Evolutionary conservation across 2,888 invertebrate genomes (phyloP).

Genomic region (Maniola hyperantus): DNA sequence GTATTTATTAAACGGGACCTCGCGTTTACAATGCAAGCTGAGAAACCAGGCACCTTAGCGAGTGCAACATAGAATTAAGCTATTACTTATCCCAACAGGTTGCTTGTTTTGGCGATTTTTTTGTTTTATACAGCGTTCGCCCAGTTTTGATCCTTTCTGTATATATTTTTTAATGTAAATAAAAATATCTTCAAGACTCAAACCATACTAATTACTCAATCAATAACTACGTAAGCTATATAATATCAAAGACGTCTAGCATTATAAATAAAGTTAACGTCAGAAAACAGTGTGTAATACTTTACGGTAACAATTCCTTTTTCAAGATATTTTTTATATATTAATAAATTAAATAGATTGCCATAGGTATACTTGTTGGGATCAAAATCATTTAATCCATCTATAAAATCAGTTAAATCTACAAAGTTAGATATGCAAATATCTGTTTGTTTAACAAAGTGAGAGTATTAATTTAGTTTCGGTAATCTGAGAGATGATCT

Average conservation of each 20-base stretch:
- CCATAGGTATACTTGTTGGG: constrained; percentile 33
- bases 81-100: constrained; percentile 76
- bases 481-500: constrained; percentile 68
- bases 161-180: constrained; percentile 5
- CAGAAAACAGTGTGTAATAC: background rate
- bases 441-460: constrained; percentile 74
- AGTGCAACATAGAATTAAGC: constrained; percentile 76
- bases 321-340: no score
- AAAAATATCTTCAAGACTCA: background rate
- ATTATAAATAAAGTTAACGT: background rate
- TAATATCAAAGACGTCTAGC: no score
- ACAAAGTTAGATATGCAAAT: constrained; percentile 73
- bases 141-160: constrained; percentile 37
- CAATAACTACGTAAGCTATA: no score
- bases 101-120: constrained; percentile 60
- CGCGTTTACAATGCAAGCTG: constrained; percentile 58
- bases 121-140: constrained; percentile 23
- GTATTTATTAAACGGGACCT: constrained; percentile 61
- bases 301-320: no score
- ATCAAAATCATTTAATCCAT: constrained; percentile 53
- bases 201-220: background rate
- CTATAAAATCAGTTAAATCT: constrained; percentile 49
- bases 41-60: constrained; percentile 74
- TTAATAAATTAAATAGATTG: no score
- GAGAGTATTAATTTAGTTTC: constrained; percentile 71